Percentiles rank a stretch among this genome's conserved stretches.
phyloP scores from a whole-genome alignment of 2,113 vertebrate genomes.

The Festucalex cinctus region DNA sequence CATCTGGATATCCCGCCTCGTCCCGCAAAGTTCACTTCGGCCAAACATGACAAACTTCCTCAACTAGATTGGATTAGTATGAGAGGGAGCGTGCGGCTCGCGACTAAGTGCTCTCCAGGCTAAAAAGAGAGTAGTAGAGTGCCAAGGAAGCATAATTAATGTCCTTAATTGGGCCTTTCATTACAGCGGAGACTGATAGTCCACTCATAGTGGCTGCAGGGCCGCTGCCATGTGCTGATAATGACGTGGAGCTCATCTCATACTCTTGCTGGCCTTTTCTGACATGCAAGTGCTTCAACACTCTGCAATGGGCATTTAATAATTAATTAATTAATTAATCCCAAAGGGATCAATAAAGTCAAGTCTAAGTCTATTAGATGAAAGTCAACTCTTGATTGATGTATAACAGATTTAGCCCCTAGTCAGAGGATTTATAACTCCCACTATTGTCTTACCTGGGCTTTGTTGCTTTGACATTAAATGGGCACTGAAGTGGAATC shows the following conservation, averaged over 20 bases:
- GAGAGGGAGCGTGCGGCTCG: constrained; percentile 36
- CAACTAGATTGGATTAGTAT: constrained; percentile 51
- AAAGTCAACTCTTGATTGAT: constrained; percentile 23
- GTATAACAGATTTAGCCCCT: constrained; percentile 33
- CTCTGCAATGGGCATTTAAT: constrained; percentile 2
- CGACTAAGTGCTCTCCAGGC: constrained; percentile 56
- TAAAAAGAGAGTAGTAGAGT: constrained; percentile 63
- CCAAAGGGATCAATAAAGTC: too few species aligned
- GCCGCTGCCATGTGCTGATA: constrained; percentile 45
- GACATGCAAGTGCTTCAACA: constrained; percentile 17
- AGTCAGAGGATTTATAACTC: constrained; percentile 36
- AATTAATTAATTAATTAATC: too few species aligned
- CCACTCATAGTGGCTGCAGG: constrained; percentile 57
- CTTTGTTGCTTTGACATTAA: constrained; percentile 42
- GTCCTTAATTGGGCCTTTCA: constrained; percentile 63
- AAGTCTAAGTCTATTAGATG: too few species aligned
- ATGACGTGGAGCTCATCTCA: constrained; percentile 59
- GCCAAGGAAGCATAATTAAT: constrained; percentile 72
- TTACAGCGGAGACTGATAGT: constrained; percentile 58
- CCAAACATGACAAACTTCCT: constrained; percentile 70
- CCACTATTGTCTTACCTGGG: constrained; percentile 32
- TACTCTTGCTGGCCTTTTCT: constrained; percentile 27
- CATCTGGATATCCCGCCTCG: constrained; percentile 55
- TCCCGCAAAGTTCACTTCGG: constrained; percentile 52
- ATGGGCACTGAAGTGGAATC: constrained; percentile 55